phyloP scores from a whole-genome alignment of 92 coral and sea anemone genomes.

The Porites evermanni region DNA sequence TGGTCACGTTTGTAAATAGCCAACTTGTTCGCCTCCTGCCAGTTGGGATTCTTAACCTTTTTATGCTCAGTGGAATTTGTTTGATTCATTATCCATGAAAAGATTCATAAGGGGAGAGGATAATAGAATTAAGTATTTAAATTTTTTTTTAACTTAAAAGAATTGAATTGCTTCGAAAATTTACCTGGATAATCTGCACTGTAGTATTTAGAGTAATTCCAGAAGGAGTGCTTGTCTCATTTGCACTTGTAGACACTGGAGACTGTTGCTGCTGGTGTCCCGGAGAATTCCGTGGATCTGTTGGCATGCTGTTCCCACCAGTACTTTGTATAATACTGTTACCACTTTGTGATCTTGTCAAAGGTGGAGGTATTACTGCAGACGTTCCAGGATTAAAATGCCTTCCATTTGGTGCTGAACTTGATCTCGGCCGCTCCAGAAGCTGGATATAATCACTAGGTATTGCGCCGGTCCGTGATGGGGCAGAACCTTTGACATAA shows the following conservation, averaged over 20 bases:
- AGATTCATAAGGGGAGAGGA: too few species aligned
- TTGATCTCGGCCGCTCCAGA: conserved; percentile 86
- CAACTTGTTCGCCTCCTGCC: too few species aligned
- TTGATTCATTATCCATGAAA: too few species aligned
- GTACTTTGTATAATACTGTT: conserved; percentile 50
- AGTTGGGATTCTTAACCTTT: too few species aligned
- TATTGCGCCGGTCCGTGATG: conserved; percentile 78
- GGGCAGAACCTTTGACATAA: conserved; percentile 79
- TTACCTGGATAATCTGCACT: conserved; percentile 89
- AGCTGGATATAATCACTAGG: conserved; percentile 79
- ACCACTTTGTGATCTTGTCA: conserved; percentile 71
- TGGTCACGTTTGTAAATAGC: too few species aligned
- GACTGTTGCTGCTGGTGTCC: conserved; percentile 74
- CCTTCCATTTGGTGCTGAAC: conserved; percentile 82
- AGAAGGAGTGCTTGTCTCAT: conserved; percentile 78
- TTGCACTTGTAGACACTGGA: conserved; percentile 83
- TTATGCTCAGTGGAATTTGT: too few species aligned
- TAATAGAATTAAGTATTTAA: too few species aligned
- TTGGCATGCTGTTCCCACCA: conserved; percentile 29
- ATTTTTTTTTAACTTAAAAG: not conserved
- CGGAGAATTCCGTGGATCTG: conserved; percentile 48
- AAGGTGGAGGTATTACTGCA: conserved; percentile 86
- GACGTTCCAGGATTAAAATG: conserved; percentile 83
- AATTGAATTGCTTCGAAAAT: not conserved
- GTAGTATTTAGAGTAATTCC: conserved; percentile 89